Conservation (phyloP, 2,113 vertebrate genomes). For the Lamprotornis superbus region DNA sequence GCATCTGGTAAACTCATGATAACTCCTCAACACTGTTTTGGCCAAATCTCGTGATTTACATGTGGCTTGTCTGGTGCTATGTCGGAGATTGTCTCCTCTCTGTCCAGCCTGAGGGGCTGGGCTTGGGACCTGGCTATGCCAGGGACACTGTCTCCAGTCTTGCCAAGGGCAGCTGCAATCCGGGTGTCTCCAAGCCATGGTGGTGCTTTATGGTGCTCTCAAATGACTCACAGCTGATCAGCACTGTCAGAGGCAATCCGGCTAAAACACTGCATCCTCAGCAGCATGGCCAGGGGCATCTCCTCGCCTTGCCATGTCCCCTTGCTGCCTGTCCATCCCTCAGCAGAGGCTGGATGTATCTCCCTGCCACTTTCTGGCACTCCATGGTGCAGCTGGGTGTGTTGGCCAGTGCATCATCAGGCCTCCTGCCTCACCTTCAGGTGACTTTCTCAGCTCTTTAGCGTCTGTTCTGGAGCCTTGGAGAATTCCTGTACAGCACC, state of each 20-base stretch:
- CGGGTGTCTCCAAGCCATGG: accelerated
- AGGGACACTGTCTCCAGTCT: background rate
- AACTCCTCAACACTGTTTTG: background rate
- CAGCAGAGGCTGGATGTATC: background rate
- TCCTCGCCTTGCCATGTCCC: background rate
- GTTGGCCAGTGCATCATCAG: background rate
- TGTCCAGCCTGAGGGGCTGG: background rate
- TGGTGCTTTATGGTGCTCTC: background rate
- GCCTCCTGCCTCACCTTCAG: background rate
- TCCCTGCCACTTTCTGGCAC: background rate
- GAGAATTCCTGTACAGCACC: background rate
- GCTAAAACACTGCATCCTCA: background rate
- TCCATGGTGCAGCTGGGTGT: background rate
- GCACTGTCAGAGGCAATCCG: accelerated
- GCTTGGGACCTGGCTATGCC: background rate
- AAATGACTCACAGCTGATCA: too few species aligned
- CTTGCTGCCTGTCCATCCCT: background rate
- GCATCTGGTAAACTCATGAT: accelerated
- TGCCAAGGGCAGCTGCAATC: background rate
- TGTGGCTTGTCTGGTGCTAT: accelerated
- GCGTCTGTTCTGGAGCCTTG: background rate
- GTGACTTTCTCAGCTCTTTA: background rate
- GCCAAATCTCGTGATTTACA: accelerated
- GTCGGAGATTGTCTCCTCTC: background rate
- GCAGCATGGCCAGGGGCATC: accelerated